Evolutionary conservation across 1,140 invertebrate genomes (phyloP), one percentile per base, ranked within the genome.

Genomic region (Aphelinus atriplicis): DNA sequence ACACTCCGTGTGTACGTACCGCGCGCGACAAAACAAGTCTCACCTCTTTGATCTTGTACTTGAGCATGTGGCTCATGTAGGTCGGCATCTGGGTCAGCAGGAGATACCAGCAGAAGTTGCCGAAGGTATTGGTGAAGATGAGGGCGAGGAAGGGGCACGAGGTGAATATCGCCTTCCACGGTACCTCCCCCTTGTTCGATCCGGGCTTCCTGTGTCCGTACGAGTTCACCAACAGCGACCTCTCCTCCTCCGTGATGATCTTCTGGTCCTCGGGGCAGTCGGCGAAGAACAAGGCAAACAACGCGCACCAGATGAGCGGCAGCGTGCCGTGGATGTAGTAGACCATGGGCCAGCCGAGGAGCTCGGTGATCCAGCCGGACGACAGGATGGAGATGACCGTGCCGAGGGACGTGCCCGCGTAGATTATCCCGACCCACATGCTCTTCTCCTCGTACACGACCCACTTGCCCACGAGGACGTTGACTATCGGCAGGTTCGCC

Each of bases 31-130:
- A 53, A 53, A 6, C 4, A 53, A 53, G 51, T 9, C 4, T 53
- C 51, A 95, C 95, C 83, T 92, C 88, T 81, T 93, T 91, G 60
- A 98, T 94, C 78, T 97, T 91, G 81, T 96, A 97, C 84, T 95
- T 91, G 2, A 98, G 90, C 48, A 98, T 93, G 81, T 94, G 92
- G 80, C 95, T 95, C 93, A 99, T 95, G 84, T 97, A 99, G 76
- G 94, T 92, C 0, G 97, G 97, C 56, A 98, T 88, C 80, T 96
- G 94, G 4, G 96, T 97, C 47, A 98, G 90, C 80, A 98, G 90
- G 87, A 97, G 98, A 83, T 98, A 98, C 92, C 96, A 97, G 61
- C 93, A 93, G 91, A 95, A 98, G 86, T 97, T 97, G 78, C 93
- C 95, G 73, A 95, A 93, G 45, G 93, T 90, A 78, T 93, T 92